These are phyloP conservation scores for Scophthalmus maximus DNA, from an alignment of 2,113 vertebrate species.

Conservation along the genomic window DNA sequence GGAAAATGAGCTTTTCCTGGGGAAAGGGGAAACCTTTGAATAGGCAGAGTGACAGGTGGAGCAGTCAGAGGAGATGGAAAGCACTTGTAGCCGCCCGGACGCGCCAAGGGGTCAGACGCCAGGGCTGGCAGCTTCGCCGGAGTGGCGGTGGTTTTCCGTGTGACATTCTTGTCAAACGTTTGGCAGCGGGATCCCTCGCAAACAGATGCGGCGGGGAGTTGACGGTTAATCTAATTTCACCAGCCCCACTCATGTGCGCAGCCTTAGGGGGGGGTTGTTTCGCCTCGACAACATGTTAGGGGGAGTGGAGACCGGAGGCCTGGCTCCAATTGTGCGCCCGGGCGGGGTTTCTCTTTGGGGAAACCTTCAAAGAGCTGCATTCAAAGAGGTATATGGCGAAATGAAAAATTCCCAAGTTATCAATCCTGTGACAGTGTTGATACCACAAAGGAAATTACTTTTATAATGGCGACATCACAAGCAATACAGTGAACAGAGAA, in stretches of 20 bases:
- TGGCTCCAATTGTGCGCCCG: background rate
- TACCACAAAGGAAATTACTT: slow-evolving; percentile 42
- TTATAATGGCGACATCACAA: slow-evolving; percentile 34
- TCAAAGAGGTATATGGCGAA: slow-evolving; percentile 10
- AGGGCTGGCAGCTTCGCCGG: slow-evolving; percentile 49
- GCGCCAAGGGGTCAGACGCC: slow-evolving; percentile 66
- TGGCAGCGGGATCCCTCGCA: slow-evolving; percentile 65
- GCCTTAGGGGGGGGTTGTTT: slow-evolving; percentile 51
- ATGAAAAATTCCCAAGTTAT: slow-evolving; percentile 35
- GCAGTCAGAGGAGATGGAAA: slow-evolving; percentile 78
- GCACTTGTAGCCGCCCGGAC: slow-evolving; percentile 71
- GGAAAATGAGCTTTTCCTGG: slow-evolving; percentile 72
- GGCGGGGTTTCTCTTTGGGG: slow-evolving; percentile 12
- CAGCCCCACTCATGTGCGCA: slow-evolving; percentile 31
- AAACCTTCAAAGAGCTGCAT: slow-evolving; percentile 29
- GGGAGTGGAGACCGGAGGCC: slow-evolving; percentile 39
- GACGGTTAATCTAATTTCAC: slow-evolving; percentile 72
- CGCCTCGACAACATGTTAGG: slow-evolving; percentile 47
- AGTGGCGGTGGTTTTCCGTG: slow-evolving; percentile 30
- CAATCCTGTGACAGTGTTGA: slow-evolving; percentile 27
- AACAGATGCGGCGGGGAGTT: slow-evolving; percentile 69
- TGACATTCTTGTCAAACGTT: slow-evolving; percentile 76
- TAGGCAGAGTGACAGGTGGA: slow-evolving; percentile 78
- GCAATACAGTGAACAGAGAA: slow-evolving; percentile 15
- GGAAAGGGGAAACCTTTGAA: slow-evolving; percentile 74